These are phyloP conservation scores for Oryzias melastigma DNA, from an alignment of 2,113 vertebrate species.

Conservation along the genomic window DNA sequence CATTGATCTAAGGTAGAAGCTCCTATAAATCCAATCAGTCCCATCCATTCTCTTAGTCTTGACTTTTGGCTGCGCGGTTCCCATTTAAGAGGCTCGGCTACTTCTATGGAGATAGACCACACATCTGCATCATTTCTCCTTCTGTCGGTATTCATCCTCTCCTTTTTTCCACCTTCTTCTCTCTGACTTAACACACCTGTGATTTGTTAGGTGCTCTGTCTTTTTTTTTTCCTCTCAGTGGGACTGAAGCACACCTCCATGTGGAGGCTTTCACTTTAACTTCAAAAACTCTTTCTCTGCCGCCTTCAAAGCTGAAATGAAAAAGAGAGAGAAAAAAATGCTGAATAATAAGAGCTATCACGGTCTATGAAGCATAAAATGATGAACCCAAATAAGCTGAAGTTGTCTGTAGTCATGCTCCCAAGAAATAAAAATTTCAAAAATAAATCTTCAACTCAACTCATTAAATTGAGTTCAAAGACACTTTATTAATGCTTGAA, in stretches of 20 bases:
- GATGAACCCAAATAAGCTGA: background rate
- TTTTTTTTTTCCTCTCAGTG: constrained; percentile 2
- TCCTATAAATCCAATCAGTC: constrained; percentile 63
- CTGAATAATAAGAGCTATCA: background rate
- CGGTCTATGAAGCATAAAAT: background rate
- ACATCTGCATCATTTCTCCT: constrained; percentile 31
- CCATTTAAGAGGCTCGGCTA: constrained; percentile 47
- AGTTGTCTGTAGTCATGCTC: no score
- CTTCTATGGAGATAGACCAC: constrained; percentile 58
- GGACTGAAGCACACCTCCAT: constrained; percentile 10
- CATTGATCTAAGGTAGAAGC: constrained; percentile 51
- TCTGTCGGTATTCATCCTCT: constrained; percentile 24
- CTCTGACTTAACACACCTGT: constrained; percentile 25
- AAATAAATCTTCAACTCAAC: no score
- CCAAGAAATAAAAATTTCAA: no score
- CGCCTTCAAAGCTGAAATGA: background rate
- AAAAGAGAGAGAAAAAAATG: background rate
- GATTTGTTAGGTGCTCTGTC: constrained; percentile 42
- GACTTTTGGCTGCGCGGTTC: constrained; percentile 57
- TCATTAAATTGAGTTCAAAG: no score
- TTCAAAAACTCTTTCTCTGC: background rate
- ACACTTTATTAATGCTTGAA: no score
- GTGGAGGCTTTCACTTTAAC: background rate
- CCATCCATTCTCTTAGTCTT: constrained; percentile 56
- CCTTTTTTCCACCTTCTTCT: constrained; percentile 52